Percentiles rank a stretch among this genome's conserved stretches.
These are phyloP conservation scores for Simalia tracyae DNA, from an alignment of 2,797 vertebrate genomes.

Conservation along the genomic window DNA sequence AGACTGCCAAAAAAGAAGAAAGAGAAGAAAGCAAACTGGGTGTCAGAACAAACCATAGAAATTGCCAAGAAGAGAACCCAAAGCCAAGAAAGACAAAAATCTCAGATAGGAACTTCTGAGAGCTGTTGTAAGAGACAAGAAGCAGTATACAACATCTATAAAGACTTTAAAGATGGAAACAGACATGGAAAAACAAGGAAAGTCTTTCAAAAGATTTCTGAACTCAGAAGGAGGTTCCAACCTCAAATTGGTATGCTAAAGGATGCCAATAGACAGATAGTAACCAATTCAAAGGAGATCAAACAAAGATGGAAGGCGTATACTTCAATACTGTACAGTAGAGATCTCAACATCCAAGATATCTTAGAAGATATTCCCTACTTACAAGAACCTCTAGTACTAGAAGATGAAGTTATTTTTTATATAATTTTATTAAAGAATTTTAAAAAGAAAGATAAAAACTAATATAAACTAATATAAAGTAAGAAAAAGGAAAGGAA, in stretches of 20 bases:
- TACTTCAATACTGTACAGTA: neutral
- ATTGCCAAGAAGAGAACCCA: neutral
- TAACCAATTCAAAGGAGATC: neutral
- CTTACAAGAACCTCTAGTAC: neutral
- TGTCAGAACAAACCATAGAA: neutral
- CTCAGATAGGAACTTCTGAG: neutral
- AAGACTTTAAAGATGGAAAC: neutral
- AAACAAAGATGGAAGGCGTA: neutral
- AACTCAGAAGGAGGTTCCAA: neutral
- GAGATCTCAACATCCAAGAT: neutral
- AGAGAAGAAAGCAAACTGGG: neutral
- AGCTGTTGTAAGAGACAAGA: neutral
- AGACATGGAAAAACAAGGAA: neutral
- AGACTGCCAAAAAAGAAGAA: neutral
- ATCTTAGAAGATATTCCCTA: neutral
- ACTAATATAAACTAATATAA: neutral
- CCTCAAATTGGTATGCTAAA: neutral
- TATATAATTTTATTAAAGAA: neutral
- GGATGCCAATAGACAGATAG: neutral
- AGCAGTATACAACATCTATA: neutral
- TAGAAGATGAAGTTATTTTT: neutral
- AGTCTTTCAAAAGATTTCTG: neutral
- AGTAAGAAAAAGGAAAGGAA: neutral
- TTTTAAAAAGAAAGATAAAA: neutral
- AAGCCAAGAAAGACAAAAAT: neutral